Conservation (phyloP, 2,797 vertebrate genomes). For the Percopsis omiscomaycus region DNA sequence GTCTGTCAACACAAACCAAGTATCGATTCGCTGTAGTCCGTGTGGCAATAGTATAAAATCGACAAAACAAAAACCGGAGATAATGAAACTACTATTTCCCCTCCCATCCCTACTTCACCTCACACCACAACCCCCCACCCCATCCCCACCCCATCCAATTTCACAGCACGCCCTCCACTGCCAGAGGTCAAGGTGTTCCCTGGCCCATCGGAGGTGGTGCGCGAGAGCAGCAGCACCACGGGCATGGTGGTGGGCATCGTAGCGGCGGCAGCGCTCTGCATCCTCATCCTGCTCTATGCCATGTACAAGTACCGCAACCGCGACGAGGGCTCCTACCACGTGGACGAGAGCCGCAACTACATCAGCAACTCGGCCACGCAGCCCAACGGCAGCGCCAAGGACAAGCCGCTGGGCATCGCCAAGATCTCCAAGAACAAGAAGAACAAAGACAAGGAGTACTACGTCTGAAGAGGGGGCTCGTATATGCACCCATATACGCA, state of each 20-base stretch:
- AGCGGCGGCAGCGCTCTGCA: constrained; percentile 94
- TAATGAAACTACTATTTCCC: too few species aligned
- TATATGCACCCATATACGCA: constrained; percentile 70
- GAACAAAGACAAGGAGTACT: constrained; percentile 99
- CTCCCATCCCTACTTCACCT: neutral
- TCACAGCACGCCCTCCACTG: constrained; percentile 72
- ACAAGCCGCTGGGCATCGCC: constrained; percentile 93
- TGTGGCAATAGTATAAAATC: too few species aligned
- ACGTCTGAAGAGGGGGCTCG: constrained; percentile 86
- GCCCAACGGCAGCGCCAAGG: constrained; percentile 97
- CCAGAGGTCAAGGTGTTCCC: constrained; percentile 90
- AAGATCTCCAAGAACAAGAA: constrained; percentile 99
- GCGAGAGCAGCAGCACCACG: constrained; percentile 97
- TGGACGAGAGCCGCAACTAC: constrained; percentile 99
- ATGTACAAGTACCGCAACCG: constrained; percentile 99
- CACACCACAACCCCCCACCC: constrained; percentile 1
- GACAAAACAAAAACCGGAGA: too few species aligned
- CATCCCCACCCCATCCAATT: neutral
- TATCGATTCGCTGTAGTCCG: too few species aligned
- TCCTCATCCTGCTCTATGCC: constrained; percentile 98
- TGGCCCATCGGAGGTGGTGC: constrained; percentile 88
- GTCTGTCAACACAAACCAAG: too few species aligned
- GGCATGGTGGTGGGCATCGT: constrained; percentile 99
- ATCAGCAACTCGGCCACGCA: constrained; percentile 99
- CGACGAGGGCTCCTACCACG: constrained; percentile 97